phyloP scores from a whole-genome alignment of 1,140 invertebrate species.

The Calliopsis andreniformis region DNA sequence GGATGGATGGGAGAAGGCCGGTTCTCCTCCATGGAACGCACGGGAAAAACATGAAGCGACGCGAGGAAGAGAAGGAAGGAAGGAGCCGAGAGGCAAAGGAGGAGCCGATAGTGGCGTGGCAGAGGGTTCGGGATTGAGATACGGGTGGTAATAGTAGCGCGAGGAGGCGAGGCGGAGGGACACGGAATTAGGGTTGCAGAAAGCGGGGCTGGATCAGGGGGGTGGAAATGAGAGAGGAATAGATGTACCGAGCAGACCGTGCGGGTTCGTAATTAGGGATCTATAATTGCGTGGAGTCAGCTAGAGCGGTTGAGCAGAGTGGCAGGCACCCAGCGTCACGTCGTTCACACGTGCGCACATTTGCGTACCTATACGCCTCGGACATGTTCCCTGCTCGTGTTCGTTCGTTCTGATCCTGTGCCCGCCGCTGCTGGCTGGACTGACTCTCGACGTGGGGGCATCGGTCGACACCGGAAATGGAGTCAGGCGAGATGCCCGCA shows the following conservation, averaged over 20 bases:
- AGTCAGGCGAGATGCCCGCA: slow-evolving; percentile 23
- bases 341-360: slow-evolving; percentile 58
- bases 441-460: slow-evolving; percentile 18
- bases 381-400: slow-evolving; percentile 12
- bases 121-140: slow-evolving; percentile 37
- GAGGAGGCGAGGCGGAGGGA: not conserved
- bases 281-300: slow-evolving; percentile 77
- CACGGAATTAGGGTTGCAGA: slow-evolving; percentile 28
- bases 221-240: slow-evolving; percentile 31
- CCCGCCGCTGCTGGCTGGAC: not conserved
- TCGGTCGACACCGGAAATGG: slow-evolving; percentile 39
- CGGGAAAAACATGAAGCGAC: slow-evolving; percentile 25
- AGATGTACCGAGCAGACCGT: slow-evolving; percentile 39
- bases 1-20: not conserved
- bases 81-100: not conserved
- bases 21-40: not conserved
- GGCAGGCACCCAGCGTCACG: slow-evolving; percentile 61
- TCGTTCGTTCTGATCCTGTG: not conserved
- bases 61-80: not conserved
- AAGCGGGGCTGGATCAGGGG: slow-evolving; percentile 8
- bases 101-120: slow-evolving; percentile 1
- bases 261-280: slow-evolving; percentile 73
- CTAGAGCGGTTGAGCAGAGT: slow-evolving; percentile 70
- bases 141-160: slow-evolving; percentile 29
- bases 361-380: slow-evolving; percentile 53